Evolutionary conservation across 2,888 invertebrate genomes (phyloP).

Genomic region (Limnephilus auricula): DNA sequence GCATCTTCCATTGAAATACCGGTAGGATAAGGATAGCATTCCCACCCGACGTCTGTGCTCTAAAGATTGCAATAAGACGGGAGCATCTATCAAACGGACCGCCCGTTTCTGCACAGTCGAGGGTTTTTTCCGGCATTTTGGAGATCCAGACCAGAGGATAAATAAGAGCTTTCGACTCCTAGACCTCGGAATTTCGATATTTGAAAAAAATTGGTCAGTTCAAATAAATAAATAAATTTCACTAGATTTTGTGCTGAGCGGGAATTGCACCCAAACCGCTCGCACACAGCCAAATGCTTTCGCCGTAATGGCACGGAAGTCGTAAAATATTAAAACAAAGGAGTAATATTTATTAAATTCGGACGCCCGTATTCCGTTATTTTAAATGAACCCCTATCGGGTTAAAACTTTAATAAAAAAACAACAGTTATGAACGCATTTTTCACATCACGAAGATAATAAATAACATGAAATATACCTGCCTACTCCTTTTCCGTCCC

Average conservation of each 20-base stretch:
- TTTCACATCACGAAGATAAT: neutral
- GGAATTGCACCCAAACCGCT: neutral
- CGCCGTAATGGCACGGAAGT: neutral
- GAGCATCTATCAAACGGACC: too few relatives aligned
- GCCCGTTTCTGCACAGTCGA: too few relatives aligned
- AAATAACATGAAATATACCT: neutral
- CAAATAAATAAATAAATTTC: too few relatives aligned
- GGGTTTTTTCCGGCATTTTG: too few relatives aligned
- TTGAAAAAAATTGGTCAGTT: too few relatives aligned
- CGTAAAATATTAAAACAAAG: neutral
- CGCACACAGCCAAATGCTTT: neutral
- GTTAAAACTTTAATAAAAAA: neutral
- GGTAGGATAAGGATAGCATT: too few relatives aligned
- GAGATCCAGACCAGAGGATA: too few relatives aligned
- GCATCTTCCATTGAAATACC: too few relatives aligned
- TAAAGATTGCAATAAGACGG: too few relatives aligned
- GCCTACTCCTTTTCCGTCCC: neutral
- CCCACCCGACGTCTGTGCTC: too few relatives aligned
- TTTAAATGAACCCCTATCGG: neutral
- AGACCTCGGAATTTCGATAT: too few relatives aligned
- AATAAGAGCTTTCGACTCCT: too few relatives aligned
- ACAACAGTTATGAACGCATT: neutral
- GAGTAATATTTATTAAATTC: neutral
- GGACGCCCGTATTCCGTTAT: neutral
- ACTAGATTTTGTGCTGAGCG: neutral